Conservation (phyloP, 2,888 invertebrate species). For the Dynastes grantii region DNA sequence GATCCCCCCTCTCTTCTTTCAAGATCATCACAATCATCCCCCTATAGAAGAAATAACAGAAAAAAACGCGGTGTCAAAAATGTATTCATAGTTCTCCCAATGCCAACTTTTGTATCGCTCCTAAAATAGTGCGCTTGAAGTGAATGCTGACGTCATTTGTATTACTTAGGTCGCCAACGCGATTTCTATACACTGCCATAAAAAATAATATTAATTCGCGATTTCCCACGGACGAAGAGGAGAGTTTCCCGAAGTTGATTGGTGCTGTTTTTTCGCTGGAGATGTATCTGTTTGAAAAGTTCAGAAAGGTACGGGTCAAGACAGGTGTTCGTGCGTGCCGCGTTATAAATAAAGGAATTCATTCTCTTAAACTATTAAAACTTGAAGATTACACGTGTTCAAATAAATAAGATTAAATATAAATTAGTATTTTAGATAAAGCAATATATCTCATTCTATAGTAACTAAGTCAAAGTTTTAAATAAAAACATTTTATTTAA, state of each 20-base stretch:
- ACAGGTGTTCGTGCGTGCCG: constrained; percentile 4
- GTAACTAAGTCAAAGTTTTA: too few relatives aligned
- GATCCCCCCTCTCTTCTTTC: not conserved
- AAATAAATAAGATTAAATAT: too few relatives aligned
- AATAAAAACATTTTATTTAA: too few relatives aligned
- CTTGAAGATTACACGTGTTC: too few relatives aligned
- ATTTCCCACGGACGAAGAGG: constrained; percentile 21
- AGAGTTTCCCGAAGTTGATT: not conserved
- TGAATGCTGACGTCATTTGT: constrained; percentile 59
- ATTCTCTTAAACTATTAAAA: too few relatives aligned
- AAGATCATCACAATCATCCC: not conserved
- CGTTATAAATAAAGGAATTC: too few relatives aligned
- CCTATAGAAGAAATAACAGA: not conserved
- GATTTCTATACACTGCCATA: constrained; percentile 44
- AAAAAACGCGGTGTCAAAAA: constrained; percentile 41
- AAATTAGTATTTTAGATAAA: too few relatives aligned
- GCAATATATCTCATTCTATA: too few relatives aligned
- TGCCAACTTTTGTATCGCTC: constrained; percentile 59
- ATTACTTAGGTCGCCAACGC: constrained; percentile 58
- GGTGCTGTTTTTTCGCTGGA: not conserved
- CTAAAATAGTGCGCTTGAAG: constrained; percentile 61
- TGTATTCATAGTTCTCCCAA: constrained; percentile 53
- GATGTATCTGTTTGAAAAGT: not conserved
- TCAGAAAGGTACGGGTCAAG: too few relatives aligned
- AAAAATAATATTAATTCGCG: constrained; percentile 46